A percentile compares a stretch with the other conserved stretches of the same genome.
phyloP scores from a whole-genome alignment of 2,888 invertebrate genomes.

The Anaspis maculata region DNA sequence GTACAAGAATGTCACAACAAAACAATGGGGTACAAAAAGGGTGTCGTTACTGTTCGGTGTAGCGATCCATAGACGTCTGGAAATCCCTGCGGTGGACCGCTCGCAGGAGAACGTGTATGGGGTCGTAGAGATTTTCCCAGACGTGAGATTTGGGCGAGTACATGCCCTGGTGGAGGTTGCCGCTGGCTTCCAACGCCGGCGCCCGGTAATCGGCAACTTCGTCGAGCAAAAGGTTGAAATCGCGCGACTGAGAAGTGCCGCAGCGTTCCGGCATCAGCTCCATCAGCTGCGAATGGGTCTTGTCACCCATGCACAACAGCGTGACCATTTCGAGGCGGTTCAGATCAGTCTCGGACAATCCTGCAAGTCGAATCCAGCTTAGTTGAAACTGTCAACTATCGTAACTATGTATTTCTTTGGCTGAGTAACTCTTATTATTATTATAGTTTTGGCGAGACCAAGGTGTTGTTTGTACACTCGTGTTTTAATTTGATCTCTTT shows the following conservation, averaged over 20 bases:
- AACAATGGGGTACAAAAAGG: slow-evolving; percentile 2
- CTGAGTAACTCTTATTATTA: no score
- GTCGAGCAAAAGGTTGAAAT: slow-evolving; percentile 78
- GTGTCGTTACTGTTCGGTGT: slow-evolving; percentile 68
- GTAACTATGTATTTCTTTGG: no score
- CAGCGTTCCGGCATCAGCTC: slow-evolving; percentile 95
- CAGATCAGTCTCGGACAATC: slow-evolving; percentile 54
- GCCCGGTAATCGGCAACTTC: slow-evolving; percentile 59
- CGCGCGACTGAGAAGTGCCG: slow-evolving; percentile 81
- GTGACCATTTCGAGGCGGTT: slow-evolving; percentile 85
- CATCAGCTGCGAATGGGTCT: slow-evolving; percentile 91
- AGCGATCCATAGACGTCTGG: slow-evolving; percentile 90
- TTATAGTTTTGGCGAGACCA: no score
- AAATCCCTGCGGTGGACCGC: slow-evolving; percentile 90
- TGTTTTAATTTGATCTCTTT: no score
- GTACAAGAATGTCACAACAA: slow-evolving; percentile 1
- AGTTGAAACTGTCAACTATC: no score
- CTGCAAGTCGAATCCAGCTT: no score
- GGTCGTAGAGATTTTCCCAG: slow-evolving; percentile 93
- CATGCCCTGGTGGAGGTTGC: slow-evolving; percentile 72
- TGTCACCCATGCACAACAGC: slow-evolving; percentile 85
- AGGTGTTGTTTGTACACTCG: no score
- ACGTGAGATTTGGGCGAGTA: slow-evolving; percentile 63
- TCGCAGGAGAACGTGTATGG: slow-evolving; percentile 82
- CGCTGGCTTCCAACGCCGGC: slow-evolving; percentile 72